A percentile compares a stretch with the other conserved stretches of the same genome.
Conservation (phyloP, 2,888 invertebrate genomes). For the Macaria notata region DNA sequence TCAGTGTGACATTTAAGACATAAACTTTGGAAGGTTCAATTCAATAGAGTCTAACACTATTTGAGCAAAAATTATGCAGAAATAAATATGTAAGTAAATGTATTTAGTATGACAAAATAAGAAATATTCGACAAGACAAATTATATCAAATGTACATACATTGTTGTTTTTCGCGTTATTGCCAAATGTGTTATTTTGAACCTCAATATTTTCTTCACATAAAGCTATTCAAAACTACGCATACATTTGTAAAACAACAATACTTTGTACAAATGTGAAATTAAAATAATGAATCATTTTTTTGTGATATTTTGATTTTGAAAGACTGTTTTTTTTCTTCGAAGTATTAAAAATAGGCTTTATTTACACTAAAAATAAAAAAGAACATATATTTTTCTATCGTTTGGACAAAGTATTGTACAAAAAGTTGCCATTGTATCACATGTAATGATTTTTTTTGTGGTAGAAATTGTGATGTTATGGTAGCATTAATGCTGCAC, state of each 20-base stretch:
- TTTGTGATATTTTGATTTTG: slow-evolving; percentile 48
- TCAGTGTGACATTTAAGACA: no score
- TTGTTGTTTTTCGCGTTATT: no score
- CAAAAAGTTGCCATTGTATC: slow-evolving; percentile 32
- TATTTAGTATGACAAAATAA: no score
- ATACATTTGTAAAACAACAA: slow-evolving; percentile 29
- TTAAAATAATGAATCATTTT: slow-evolving; percentile 35
- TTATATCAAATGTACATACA: no score
- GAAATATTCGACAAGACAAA: no score
- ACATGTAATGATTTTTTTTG: slow-evolving; percentile 35
- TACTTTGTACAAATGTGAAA: slow-evolving; percentile 49
- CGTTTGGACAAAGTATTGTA: slow-evolving; percentile 60
- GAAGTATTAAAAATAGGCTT: slow-evolving; percentile 50
- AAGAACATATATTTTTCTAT: slow-evolving; percentile 28
- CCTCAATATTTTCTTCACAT: no score
- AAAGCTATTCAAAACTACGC: not conserved
- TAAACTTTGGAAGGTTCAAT: no score
- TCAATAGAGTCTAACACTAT: no score
- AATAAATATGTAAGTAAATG: no score
- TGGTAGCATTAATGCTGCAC: slow-evolving; percentile 44
- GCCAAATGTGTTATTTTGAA: no score
- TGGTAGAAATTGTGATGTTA: slow-evolving; percentile 40
- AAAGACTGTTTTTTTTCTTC: slow-evolving; percentile 48
- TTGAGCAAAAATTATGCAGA: no score
- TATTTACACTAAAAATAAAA: slow-evolving; percentile 31